A percentile compares a stretch with the other conserved stretches of the same genome.
phyloP scores from a whole-genome alignment of 2,797 vertebrate genomes.

The Heliangelus exortis region DNA sequence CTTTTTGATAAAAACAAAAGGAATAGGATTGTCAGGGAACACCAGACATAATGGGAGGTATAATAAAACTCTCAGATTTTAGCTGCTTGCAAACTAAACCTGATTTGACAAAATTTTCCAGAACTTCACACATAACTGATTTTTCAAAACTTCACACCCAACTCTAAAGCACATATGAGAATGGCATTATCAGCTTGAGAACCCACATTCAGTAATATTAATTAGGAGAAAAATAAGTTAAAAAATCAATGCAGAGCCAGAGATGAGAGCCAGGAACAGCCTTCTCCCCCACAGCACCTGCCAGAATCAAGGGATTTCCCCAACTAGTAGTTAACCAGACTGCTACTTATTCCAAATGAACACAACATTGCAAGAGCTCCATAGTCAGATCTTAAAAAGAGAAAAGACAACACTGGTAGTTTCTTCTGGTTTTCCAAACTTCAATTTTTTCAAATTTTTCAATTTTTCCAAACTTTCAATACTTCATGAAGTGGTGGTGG shows the following conservation, averaged over 20 bases:
- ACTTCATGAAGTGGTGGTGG: neutral
- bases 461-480: constrained; percentile 17
- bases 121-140: neutral
- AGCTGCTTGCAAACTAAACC: neutral
- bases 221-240: neutral
- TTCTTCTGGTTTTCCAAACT: neutral
- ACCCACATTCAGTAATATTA: neutral
- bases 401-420: neutral
- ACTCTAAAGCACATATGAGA: neutral
- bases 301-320: neutral
- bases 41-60: neutral
- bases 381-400: too few relatives aligned
- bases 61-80: neutral
- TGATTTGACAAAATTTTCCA: neutral
- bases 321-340: neutral
- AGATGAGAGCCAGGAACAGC: neutral
- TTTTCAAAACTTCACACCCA: neutral
- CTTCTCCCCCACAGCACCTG: neutral
- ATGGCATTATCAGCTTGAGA: neutral
- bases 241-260: neutral
- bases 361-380: neutral
- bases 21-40: neutral
- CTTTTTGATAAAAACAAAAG: neutral
- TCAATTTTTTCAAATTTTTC: too few relatives aligned
- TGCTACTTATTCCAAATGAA: neutral